phyloP scores from a whole-genome alignment of 2,797 vertebrate genomes.

The Falco cherrug region DNA sequence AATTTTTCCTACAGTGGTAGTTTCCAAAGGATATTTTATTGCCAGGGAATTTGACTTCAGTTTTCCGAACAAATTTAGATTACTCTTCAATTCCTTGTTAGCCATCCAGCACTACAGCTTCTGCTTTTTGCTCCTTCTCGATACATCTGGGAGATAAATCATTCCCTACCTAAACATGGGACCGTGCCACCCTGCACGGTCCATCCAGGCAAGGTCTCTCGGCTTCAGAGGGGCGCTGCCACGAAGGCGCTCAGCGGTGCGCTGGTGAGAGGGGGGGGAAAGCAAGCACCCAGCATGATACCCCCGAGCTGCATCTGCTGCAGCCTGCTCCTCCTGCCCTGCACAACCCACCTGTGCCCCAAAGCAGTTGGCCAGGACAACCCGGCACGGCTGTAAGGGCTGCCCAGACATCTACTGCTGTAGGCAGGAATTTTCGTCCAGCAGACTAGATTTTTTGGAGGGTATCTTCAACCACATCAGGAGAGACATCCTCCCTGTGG shows the following conservation, averaged over 20 bases:
- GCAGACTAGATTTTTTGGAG: background rate
- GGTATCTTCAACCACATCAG: background rate
- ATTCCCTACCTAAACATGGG: background rate
- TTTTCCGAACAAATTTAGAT: conserved; percentile 24
- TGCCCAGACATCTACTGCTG: background rate
- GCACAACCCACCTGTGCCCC: rapidly evolving
- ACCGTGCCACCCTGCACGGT: background rate
- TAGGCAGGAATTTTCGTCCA: background rate
- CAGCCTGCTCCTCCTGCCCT: background rate
- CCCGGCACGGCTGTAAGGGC: rapidly evolving
- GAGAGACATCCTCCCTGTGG: background rate
- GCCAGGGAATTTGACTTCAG: conserved; percentile 15
- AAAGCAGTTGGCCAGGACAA: background rate
- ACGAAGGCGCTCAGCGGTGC: too few relatives aligned
- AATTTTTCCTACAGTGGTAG: background rate
- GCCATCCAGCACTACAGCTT: background rate
- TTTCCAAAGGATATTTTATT: conserved; percentile 20
- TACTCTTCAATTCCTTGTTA: background rate
- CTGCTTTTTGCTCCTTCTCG: background rate
- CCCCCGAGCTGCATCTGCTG: background rate
- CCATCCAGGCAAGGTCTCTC: rapidly evolving
- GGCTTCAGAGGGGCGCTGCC: background rate
- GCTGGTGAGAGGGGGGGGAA: background rate
- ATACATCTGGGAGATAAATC: background rate
- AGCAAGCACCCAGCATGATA: rapidly evolving